Conservation (phyloP, 2,888 invertebrate species). For the Oxystoma pomonae region DNA sequence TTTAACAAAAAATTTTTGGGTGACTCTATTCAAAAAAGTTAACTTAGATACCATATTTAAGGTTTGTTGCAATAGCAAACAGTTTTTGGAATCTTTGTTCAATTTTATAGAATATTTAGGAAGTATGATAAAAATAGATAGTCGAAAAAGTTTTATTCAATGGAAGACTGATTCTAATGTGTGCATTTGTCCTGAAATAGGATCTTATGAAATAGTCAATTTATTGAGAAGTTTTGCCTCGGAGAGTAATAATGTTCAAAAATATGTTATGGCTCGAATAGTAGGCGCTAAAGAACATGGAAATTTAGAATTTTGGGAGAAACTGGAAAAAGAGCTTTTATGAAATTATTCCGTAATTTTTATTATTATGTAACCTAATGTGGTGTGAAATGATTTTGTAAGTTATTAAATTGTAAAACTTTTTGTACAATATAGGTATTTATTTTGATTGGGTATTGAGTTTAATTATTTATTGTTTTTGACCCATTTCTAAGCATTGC, state of each 20-base stretch:
- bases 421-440: no score
- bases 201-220: conserved; percentile 50
- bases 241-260: conserved; percentile 43
- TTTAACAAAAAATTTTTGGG: conserved; percentile 44
- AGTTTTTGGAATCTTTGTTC: conserved; percentile 46
- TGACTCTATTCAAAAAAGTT: conserved; percentile 38
- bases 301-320: conserved; percentile 46
- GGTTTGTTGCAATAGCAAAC: conserved; percentile 39
- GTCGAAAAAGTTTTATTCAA: conserved; percentile 25
- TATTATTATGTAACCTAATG: no score
- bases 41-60: conserved; percentile 37
- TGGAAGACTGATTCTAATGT: conserved; percentile 43
- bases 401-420: no score
- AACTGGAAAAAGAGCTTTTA: conserved; percentile 28
- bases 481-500: no score
- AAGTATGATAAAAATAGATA: conserved; percentile 45
- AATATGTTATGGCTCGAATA: conserved; percentile 48
- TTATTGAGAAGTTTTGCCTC: conserved; percentile 48
- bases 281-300: conserved; percentile 44
- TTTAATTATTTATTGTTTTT: no score
- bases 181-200: conserved; percentile 47
- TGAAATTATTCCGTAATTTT: no score
- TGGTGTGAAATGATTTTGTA: no score
- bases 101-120: conserved; percentile 49
- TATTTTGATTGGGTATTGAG: no score